These are phyloP conservation scores for Aelia acuminata DNA, from an alignment of 2,888 invertebrate genomes.

Conservation along the genomic window DNA sequence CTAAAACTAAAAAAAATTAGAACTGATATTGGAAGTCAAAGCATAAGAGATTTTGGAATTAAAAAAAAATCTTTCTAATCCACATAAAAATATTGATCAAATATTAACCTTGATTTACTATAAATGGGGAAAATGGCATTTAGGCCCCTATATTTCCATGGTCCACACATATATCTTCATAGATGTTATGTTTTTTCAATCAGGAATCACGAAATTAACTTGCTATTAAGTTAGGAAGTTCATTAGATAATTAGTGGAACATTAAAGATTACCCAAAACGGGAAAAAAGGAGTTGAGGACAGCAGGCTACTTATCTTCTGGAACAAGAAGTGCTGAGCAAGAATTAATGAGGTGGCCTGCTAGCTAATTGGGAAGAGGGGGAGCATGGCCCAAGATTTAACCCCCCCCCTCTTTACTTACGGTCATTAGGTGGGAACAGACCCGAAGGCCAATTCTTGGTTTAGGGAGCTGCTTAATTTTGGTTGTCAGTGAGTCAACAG, in stretches of 20 bases:
- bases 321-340: background rate
- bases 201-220: background rate
- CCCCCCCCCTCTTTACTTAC: background rate
- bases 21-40: no score
- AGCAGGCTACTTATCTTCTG: background rate
- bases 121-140: no score
- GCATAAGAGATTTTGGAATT: no score
- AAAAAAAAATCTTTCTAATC: no score
- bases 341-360: constrained; percentile 12
- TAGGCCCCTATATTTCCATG: no score
- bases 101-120: no score
- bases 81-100: no score
- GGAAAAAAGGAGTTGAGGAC: background rate
- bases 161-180: no score
- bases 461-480: background rate
- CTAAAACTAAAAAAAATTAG: no score
- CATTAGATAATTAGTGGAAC: background rate
- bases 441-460: background rate
- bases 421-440: background rate
- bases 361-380: background rate
- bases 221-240: background rate
- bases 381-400: background rate
- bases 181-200: background rate
- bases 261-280: background rate
- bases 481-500: background rate